Percentiles rank a stretch among this genome's conserved stretches.
Evolutionary conservation across 2,113 vertebrate genomes (phyloP).

Genomic region (Bubo scandiacus): DNA sequence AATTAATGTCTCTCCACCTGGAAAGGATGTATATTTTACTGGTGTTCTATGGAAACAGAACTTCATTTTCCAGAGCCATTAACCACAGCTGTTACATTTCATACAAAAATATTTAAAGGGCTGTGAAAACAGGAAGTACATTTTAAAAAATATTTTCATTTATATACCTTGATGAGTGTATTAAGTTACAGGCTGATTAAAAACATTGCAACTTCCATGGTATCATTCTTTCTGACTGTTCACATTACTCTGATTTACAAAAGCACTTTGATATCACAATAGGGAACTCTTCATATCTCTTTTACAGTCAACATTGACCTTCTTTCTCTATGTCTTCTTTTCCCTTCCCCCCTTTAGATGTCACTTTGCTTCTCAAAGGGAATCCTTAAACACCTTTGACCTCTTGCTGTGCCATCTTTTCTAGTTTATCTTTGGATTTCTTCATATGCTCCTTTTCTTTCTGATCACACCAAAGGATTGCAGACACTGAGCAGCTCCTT

Average conservation of each 20-base stretch:
- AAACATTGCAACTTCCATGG: not conserved
- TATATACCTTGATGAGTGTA: not conserved
- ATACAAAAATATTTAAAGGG: not conserved
- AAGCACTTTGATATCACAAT: not conserved
- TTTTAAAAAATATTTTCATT: not conserved
- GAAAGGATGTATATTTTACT: not conserved
- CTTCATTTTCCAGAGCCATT: not conserved
- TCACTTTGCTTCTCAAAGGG: not conserved
- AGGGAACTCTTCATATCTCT: not conserved
- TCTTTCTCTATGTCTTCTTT: slow-evolving; percentile 21
- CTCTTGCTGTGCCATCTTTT: not conserved
- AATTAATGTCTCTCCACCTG: not conserved
- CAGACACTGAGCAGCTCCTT: not conserved
- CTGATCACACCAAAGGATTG: not conserved
- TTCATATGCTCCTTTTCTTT: not conserved
- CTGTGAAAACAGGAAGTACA: not conserved
- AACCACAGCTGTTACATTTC: not conserved
- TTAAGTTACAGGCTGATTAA: not conserved
- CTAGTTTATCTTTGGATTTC: not conserved
- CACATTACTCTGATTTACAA: not conserved
- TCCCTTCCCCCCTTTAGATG: not conserved
- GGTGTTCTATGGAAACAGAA: not conserved
- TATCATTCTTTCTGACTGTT: not conserved
- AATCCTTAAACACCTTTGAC: not conserved
- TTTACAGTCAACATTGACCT: not conserved